These are phyloP conservation scores for Cataglyphis livida DNA, from an alignment of 2,888 invertebrate species.

Conservation along the genomic window DNA sequence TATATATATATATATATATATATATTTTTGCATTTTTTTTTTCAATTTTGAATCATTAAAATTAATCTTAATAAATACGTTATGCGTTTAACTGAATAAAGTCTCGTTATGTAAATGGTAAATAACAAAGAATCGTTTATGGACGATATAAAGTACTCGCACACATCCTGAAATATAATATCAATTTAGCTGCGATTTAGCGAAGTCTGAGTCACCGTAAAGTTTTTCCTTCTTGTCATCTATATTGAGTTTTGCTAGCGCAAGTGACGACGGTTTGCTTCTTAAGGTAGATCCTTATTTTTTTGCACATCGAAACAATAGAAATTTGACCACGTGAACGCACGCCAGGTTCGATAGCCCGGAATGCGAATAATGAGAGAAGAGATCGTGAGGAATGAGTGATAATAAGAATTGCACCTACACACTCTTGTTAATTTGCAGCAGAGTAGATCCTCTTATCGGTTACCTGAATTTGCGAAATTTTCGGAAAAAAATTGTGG, in stretches of 20 bases:
- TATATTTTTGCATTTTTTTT: too few relatives aligned
- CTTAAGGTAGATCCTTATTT: constrained; percentile 59
- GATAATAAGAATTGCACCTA: constrained; percentile 59
- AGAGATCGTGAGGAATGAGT: constrained; percentile 34
- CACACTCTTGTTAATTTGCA: background rate
- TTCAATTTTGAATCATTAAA: background rate
- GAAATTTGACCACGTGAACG: constrained; percentile 52
- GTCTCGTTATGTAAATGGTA: background rate
- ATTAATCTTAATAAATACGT: background rate
- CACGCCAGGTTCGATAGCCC: constrained; percentile 18
- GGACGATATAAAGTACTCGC: background rate
- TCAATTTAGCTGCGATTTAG: constrained; percentile 32
- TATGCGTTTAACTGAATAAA: background rate
- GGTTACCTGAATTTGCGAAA: constrained; percentile 21
- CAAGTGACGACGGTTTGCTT: constrained; percentile 53
- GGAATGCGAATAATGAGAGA: constrained; percentile 30
- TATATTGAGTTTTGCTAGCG: constrained; percentile 20
- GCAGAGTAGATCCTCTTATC: constrained; percentile 19
- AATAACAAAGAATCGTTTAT: constrained; percentile 5
- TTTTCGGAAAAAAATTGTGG: background rate
- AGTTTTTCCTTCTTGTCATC: constrained; percentile 11
- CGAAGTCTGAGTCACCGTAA: constrained; percentile 22
- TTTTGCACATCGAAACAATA: constrained; percentile 52
- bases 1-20: too few relatives aligned
- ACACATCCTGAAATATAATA: constrained; percentile 12